Evolutionary conservation across 2,888 invertebrate genomes (phyloP), one percentile per base, ranked within the genome.

Genomic region (Cataglyphis rosenhaueri): DNA sequence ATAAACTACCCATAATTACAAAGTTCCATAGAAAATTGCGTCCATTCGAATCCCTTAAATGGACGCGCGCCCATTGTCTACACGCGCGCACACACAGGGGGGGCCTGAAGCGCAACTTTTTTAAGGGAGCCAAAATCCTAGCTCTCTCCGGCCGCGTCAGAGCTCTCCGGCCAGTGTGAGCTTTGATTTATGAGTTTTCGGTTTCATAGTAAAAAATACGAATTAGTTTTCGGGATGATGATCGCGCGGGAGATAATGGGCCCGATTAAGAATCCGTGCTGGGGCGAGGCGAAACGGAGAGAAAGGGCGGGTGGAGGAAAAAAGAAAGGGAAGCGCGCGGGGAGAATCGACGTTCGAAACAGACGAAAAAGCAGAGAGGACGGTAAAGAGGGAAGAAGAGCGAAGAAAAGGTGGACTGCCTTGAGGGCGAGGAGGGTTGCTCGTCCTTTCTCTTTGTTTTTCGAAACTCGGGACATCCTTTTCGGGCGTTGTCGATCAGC

Each of bases 121-220:
- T 87, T 87, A 86, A 88, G 85, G 85, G 86, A 84, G 81, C 78
- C 81, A 86, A 89, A 88, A 86, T 75, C 82, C 44, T n/a, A 52
- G n/a, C 8, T 52, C n/a, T 2, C 48, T 18, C 52, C 59, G 59
- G 66, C 35, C 52, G 52, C 73, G 84, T 71, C 66, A 79, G 68
- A 81, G 83, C 57, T 70, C 57, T 70, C 32, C 57, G 75, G 75
- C 84, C 86, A 89, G 87, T 87, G 91, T 91, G 91, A 92, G 91
- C 89, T 93, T 94, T 94, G 94, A 94, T 94, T 94, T 94, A 94
- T 94, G 94, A 94, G 93, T 94, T 94, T 94, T 94, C 92, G 93
- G 92, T 94, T 94, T 94, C 94, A 92, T 92, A 93, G 94, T 93
- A 94, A 94, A 94, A 94, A 94, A 93, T 93, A 93, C 92, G 93